Base-by-base conservation (phyloP, 2,888 invertebrate genomes). In the Chloroclysta siterata region DNA sequence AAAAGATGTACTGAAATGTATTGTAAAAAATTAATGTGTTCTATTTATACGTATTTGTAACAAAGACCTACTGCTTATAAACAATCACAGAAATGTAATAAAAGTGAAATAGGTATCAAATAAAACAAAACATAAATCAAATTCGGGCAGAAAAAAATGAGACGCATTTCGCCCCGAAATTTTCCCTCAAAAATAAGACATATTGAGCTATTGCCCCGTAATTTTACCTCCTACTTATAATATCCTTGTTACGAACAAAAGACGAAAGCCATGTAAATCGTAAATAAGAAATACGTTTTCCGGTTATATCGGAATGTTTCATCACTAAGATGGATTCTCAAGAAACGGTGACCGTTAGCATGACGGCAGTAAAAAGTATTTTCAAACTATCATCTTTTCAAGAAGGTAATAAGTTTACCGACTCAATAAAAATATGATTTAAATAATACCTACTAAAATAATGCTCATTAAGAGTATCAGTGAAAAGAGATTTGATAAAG, bases 181-280 rank as follows among this genome's bases (percentile, higher is more conserved):
- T 66, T 71, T 67, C 58, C 64, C 53, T 60, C 53, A 56, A 48
- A 64, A 60, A 67, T 69, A 59, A 58, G 63, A 67, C 63, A 60
- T 55, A 64, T 59, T 67, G 69, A 71, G 65, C 67, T 56, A 52
- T 63, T 67, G 58, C 50, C 63, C 51, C 62, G 58, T 66, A 71
- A 65, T 66, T 67, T 71, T 67, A 55, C 64, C 52, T 58, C 53
- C 56, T 36, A 62, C 60, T 61, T 60, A 48, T 53, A 51, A 61
- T 68, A 66, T 63, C 51, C 50, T 66, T 63, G 58, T 55, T 58
- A 61, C 56, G 67, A 61, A 72, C 64, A 66, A 54, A 63, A 68
- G 56, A 56, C 50, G 53, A 65, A 66, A 68, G 44, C 42, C 62
- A 66, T 65, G 65, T 59, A 63, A 67, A 69, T 67, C 53, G 61